These are phyloP conservation scores for Phaetusa simplex DNA, from an alignment of 2,113 vertebrate species.

Conservation along the genomic window DNA sequence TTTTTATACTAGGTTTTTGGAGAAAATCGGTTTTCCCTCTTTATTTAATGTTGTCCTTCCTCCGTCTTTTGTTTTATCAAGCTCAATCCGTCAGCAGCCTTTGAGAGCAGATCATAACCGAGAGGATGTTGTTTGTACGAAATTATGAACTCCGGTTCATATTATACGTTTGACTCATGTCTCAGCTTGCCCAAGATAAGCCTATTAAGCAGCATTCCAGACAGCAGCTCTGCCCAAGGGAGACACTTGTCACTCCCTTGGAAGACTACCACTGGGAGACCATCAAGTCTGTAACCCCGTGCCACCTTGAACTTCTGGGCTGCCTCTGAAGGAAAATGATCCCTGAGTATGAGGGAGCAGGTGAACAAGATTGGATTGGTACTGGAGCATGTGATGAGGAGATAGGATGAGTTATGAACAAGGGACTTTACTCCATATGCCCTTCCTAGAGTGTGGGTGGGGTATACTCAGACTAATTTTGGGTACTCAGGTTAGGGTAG, in stretches of 20 bases:
- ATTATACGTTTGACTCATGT: background rate
- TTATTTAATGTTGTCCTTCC: background rate
- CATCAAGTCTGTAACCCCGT: background rate
- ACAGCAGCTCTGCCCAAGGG: conserved; percentile 38
- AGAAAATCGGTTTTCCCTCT: background rate
- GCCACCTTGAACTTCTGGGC: background rate
- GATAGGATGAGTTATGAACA: background rate
- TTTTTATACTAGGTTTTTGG: background rate
- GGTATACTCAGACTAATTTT: background rate
- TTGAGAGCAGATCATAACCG: background rate
- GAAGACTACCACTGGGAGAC: background rate
- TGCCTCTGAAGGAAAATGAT: background rate
- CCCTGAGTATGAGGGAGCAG: fast-evolving
- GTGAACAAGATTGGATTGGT: background rate
- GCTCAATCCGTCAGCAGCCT: background rate
- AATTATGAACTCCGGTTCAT: background rate
- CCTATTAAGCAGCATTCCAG: conserved; percentile 55
- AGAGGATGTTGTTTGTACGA: background rate
- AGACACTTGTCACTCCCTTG: background rate
- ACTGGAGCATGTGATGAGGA: background rate
- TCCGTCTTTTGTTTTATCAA: background rate
- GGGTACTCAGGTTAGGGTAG: background rate
- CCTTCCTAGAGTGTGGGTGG: background rate
- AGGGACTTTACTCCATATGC: background rate
- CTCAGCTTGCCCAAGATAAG: conserved; percentile 50